Conservation (phyloP, 2,797 vertebrate genomes). For the Pipistrellus pygmaeus region DNA sequence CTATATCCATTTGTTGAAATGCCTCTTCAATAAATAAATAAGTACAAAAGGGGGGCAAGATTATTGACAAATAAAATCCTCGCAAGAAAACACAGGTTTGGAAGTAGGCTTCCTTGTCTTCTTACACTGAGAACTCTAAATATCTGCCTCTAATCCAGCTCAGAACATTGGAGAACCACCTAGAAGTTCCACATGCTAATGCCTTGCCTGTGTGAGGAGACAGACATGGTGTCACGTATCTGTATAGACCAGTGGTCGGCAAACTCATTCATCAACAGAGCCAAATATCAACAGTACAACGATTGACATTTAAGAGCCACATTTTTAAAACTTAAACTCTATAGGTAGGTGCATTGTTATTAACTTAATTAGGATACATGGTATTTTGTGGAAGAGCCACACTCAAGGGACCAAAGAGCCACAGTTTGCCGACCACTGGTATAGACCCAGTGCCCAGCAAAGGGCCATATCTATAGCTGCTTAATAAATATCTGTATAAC, state of each 20-base stretch:
- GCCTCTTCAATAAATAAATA: conserved; percentile 7
- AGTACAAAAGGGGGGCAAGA: background rate
- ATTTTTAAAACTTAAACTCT: no score
- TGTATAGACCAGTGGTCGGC: background rate
- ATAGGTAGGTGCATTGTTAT: no score
- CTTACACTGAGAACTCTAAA: background rate
- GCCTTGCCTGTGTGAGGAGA: background rate
- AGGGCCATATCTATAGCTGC: conserved; percentile 33
- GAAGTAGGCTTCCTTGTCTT: background rate
- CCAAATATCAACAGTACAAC: no score
- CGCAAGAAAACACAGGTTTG: background rate
- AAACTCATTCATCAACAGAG: no score
- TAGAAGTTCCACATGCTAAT: conserved; percentile 20
- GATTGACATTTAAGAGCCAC: no score
- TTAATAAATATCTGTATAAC: conserved; percentile 38
- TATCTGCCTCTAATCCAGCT: background rate
- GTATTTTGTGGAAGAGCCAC: no score
- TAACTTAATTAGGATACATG: no score
- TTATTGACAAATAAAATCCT: conserved; percentile 15
- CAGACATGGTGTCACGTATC: background rate
- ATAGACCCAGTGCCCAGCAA: background rate
- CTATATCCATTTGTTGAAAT: background rate
- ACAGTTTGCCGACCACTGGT: background rate
- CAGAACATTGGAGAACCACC: conserved; percentile 26
- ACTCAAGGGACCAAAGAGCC: no score